These are phyloP conservation scores for Malurus alboscapulatus DNA, from an alignment of 2,113 vertebrate genomes.

Conservation along the genomic window DNA sequence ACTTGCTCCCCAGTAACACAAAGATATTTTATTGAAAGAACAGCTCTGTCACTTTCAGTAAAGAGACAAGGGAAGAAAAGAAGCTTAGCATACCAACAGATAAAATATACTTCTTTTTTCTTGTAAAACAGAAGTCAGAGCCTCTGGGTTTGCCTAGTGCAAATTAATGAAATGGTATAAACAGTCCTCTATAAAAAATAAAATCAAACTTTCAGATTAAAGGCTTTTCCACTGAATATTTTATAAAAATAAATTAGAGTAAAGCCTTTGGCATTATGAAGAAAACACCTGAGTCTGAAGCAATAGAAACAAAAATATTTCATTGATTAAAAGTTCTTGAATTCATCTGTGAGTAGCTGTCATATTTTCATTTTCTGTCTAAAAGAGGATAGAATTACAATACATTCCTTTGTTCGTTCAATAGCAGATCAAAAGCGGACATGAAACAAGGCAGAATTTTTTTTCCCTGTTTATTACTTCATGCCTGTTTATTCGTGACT, in stretches of 20 bases:
- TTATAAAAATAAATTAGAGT: conserved; percentile 27
- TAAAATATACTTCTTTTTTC: conserved; percentile 46
- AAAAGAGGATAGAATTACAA: background rate
- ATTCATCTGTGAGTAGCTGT: conserved; percentile 12
- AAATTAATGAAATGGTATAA: conserved; percentile 61
- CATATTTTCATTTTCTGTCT: background rate
- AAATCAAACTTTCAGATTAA: conserved; percentile 61
- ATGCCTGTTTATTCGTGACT: background rate
- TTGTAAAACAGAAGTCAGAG: conserved; percentile 34
- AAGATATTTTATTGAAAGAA: background rate
- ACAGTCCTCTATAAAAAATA: background rate
- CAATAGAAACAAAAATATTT: conserved; percentile 28
- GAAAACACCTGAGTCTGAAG: background rate
- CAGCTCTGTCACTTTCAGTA: background rate
- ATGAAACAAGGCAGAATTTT: background rate
- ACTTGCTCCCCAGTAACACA: background rate
- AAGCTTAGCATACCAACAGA: conserved; percentile 52
- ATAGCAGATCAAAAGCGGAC: conserved; percentile 24
- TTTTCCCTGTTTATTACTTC: background rate
- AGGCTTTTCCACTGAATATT: conserved; percentile 52
- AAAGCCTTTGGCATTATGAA: background rate
- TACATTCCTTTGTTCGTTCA: conserved; percentile 22
- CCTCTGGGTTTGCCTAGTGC: conserved; percentile 15
- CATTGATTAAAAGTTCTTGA: conserved; percentile 45
- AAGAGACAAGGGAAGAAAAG: conserved; percentile 23